Percentiles rank a stretch among this genome's conserved stretches.
Conservation (phyloP, 2,888 invertebrate species). For the Ochlodes sylvanus region DNA sequence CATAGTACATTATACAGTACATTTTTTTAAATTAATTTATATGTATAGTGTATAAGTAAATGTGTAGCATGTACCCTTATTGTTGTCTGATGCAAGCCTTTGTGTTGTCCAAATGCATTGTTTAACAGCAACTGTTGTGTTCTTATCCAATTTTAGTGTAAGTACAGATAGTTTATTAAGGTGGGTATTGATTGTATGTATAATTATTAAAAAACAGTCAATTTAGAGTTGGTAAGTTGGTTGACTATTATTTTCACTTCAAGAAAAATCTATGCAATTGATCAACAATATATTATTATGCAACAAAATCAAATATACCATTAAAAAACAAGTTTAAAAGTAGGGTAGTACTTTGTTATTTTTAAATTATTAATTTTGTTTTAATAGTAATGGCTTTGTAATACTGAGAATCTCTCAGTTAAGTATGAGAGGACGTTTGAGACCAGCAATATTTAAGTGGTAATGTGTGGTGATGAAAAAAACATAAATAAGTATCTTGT, state of each 20-base stretch:
- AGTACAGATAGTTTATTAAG: neutral
- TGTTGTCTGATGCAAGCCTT: slow-evolving; percentile 54
- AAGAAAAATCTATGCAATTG: no score
- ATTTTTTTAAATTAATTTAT: neutral
- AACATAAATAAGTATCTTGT: no score
- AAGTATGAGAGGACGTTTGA: no score
- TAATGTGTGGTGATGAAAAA: no score
- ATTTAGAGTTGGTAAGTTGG: no score
- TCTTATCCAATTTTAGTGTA: slow-evolving; percentile 33
- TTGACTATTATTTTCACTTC: no score
- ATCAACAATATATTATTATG: no score
- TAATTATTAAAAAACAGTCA: no score
- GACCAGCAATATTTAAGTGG: no score
- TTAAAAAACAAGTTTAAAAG: no score
- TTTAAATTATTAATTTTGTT: neutral
- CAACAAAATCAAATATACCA: neutral
- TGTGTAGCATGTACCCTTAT: slow-evolving; percentile 43
- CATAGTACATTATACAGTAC: neutral
- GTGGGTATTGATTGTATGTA: slow-evolving; percentile 18
- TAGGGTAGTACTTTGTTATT: no score
- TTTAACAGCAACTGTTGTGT: slow-evolving; percentile 49
- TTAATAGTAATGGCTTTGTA: neutral
- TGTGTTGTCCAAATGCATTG: slow-evolving; percentile 67
- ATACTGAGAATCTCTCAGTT: no score
- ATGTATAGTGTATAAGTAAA: slow-evolving; percentile 11